These are phyloP conservation scores for Danio jaintianensis DNA, from an alignment of 2,797 vertebrate genomes.

Conservation along the genomic window DNA sequence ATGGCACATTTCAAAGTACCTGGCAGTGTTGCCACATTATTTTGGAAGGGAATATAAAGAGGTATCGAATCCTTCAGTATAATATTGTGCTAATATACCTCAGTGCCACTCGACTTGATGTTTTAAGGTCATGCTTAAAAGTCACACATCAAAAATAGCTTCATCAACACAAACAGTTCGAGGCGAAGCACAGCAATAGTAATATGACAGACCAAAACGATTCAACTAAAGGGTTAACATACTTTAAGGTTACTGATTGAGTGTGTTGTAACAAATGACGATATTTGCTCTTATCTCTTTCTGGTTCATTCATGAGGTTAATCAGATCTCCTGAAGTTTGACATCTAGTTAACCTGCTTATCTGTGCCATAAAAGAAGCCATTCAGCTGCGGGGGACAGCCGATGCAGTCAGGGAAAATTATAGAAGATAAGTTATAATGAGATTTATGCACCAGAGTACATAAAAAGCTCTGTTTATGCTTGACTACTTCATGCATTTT, in stretches of 20 bases:
- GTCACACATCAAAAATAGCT: constrained; percentile 38
- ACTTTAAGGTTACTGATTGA: background rate
- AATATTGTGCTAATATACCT: background rate
- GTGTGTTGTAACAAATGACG: background rate
- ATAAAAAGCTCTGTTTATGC: background rate
- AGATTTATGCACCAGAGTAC: background rate
- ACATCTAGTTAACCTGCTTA: background rate
- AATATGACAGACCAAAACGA: background rate
- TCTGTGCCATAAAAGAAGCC: constrained; percentile 8
- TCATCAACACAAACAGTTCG: constrained; percentile 27
- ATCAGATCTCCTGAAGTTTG: background rate
- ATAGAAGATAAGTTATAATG: background rate
- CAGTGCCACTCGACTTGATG: background rate
- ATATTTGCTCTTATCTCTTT: background rate
- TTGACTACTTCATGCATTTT: background rate
- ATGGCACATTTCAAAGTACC: background rate
- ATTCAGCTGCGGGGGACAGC: background rate
- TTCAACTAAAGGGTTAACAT: background rate
- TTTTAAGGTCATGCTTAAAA: constrained; percentile 29
- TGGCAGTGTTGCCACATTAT: background rate
- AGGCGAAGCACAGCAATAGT: constrained; percentile 6
- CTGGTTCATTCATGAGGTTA: background rate
- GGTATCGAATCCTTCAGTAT: background rate
- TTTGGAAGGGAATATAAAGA: background rate
- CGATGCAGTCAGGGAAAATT: background rate